These are phyloP conservation scores for Pandemis cinnamomeana DNA, from an alignment of 2,888 invertebrate genomes.

Conservation along the genomic window DNA sequence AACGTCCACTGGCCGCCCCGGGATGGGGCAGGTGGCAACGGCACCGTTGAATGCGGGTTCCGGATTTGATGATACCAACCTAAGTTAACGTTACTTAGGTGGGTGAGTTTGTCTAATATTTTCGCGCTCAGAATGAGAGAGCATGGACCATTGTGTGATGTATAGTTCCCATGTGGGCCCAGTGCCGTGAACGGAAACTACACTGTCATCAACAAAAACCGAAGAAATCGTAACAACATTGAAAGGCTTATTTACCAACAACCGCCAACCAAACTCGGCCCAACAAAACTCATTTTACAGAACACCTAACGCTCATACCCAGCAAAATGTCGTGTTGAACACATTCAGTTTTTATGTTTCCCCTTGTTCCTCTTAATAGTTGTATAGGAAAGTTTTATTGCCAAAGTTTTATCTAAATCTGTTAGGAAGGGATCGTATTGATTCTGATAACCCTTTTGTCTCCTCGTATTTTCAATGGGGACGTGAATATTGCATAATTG, in stretches of 20 bases:
- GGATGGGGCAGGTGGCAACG: no score
- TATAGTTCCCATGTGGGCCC: no score
- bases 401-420: constrained; percentile 62
- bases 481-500: constrained; percentile 28
- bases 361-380: constrained; percentile 51
- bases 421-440: constrained; percentile 49
- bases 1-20: no score
- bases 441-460: constrained; percentile 41
- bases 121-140: no score
- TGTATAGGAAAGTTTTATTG: constrained; percentile 60
- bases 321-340: constrained; percentile 40
- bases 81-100: no score
- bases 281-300: neutral
- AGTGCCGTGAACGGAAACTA: no score
- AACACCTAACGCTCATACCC: constrained; percentile 1
- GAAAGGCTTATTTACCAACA: neutral
- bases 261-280: neutral
- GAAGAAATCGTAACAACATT: no score
- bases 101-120: no score
- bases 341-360: constrained; percentile 56
- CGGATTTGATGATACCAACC: no score
- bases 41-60: no score
- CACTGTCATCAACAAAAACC: no score
- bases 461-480: constrained; percentile 16
- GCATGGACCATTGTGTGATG: no score